Evolutionary conservation across 1,140 invertebrate species (phyloP).

Genomic region (Phortica variegata): DNA sequence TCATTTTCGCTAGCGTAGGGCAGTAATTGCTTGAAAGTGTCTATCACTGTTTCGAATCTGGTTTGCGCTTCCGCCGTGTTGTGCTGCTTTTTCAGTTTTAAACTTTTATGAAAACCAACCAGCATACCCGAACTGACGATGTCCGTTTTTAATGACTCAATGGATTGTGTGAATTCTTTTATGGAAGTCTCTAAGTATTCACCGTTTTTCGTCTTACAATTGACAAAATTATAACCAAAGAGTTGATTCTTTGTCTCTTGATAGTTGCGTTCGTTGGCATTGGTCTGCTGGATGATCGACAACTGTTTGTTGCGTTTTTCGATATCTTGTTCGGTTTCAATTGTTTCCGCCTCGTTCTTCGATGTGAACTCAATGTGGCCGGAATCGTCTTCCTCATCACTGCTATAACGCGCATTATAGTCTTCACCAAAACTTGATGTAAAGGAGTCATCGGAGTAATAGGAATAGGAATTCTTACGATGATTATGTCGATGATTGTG

Average conservation of each 20-base stretch:
- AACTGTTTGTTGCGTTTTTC: slow-evolving; percentile 52
- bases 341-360: slow-evolving; percentile 80
- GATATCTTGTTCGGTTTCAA: slow-evolving; percentile 63
- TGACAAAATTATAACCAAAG: slow-evolving; percentile 44
- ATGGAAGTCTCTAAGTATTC: slow-evolving; percentile 6
- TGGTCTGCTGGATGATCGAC: slow-evolving; percentile 52
- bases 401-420: slow-evolving; percentile 34
- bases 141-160: slow-evolving; percentile 41
- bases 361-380: slow-evolving; percentile 75
- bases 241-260: slow-evolving; percentile 49
- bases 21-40: slow-evolving; percentile 27
- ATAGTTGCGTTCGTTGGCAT: slow-evolving; percentile 54
- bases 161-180: slow-evolving; percentile 40
- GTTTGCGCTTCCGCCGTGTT: slow-evolving; percentile 6
- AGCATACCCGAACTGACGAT: slow-evolving; percentile 46
- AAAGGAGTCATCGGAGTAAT: slow-evolving; percentile 47
- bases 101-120: slow-evolving; percentile 36
- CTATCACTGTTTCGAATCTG: slow-evolving; percentile 13
- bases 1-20: slow-evolving; percentile 25
- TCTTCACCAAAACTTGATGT: slow-evolving; percentile 43
- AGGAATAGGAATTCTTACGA: slow-evolving; percentile 27
- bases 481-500: background rate
- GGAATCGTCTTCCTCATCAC: slow-evolving; percentile 26
- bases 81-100: slow-evolving; percentile 13
- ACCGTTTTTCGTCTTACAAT: slow-evolving; percentile 8